Evolutionary conservation across 2,797 vertebrate species (phyloP).

Genomic region (Thunnus albacares): DNA sequence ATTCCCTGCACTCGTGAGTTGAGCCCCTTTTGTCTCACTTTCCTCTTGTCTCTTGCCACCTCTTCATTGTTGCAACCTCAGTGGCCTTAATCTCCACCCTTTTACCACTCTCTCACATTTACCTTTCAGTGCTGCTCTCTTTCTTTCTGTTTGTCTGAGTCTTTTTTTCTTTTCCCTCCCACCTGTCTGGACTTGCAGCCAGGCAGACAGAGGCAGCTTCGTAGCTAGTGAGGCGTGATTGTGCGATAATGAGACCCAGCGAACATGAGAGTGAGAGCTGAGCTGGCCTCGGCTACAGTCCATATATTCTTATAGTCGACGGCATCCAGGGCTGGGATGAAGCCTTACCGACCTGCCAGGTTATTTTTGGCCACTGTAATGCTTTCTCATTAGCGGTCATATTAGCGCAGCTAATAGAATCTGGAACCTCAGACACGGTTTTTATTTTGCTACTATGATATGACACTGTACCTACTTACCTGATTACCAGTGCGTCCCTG

Average conservation of each 20-base stretch:
- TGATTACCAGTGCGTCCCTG: conserved; percentile 38
- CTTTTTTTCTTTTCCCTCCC: conserved; percentile 49
- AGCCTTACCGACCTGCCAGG: conserved; percentile 29
- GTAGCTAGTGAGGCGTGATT: conserved; percentile 62
- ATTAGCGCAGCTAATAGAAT: conserved; percentile 68
- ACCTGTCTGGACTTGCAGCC: conserved; percentile 64
- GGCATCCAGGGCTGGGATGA: conserved; percentile 24
- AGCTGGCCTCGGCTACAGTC: conserved; percentile 46
- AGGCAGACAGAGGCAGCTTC: conserved; percentile 58
- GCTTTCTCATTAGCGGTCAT: conserved; percentile 67
- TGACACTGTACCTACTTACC: conserved; percentile 1
- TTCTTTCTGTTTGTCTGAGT: conserved; percentile 22
- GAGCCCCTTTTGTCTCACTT: conserved; percentile 22
- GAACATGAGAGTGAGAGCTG: conserved; percentile 46
- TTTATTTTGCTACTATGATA: conserved; percentile 16
- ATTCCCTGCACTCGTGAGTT: not conserved
- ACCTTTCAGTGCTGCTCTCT: conserved; percentile 18
- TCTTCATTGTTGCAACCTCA: conserved; percentile 21
- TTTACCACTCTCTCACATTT: conserved; percentile 17
- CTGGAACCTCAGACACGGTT: not conserved
- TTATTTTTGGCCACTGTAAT: conserved; percentile 73
- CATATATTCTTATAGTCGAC: conserved; percentile 58
- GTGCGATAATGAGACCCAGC: conserved; percentile 67
- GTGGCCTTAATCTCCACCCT: not conserved
- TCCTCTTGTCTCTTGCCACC: conserved; percentile 12